Base-by-base conservation (phyloP, 2,888 invertebrate species). In the Chrysolina americana region DNA sequence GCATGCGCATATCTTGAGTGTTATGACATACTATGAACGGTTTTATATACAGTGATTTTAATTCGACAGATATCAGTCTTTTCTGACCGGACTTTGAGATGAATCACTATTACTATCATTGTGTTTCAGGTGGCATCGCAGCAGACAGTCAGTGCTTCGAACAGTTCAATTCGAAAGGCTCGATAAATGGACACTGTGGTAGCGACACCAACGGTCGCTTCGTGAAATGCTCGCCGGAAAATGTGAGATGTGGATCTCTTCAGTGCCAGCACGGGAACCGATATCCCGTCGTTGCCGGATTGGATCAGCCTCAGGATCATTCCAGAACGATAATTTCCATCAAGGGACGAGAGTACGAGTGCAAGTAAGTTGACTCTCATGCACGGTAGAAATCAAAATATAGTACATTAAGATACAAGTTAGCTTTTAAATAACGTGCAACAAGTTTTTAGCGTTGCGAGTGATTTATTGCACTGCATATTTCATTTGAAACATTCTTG, bases 131-230 rank as follows among this genome's bases (percentile, higher is more conserved):
- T 13, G 94, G 96, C 0, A 89, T 91, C 63, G 93, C 94, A 0
- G 97, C 95, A 2, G 96, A 97, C 86, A 91, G 92, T 78, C 93
- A 95, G 83, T 99, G 98, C 89, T 98, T 95, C 88, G 96, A 97
- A 78, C 95, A 97, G 88, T 98, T 97, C 89, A 99, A 99, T 88
- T 94, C 96, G 0, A 96, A 98, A 85, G 99, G 99, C 13, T 95
- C 96, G 65, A 95, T 96, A 81, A 97, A 95, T 81, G 99, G 99
- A 0, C 98, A 99, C 87, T 99, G 99, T 87, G 99, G 99, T 59
- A 93, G 93, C 79, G 95, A 95, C 84, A 87, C 88, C 78, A 90
- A 89, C 75, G 89, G 89, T 73, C 94, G 94, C 65, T 96, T 93
- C 87, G 90, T 96, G 83, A 98, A 97, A 88, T 98, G 98, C 88